Evolutionary conservation across 2,888 invertebrate genomes (phyloP).

Genomic region (Ormyrus nitidulus): DNA sequence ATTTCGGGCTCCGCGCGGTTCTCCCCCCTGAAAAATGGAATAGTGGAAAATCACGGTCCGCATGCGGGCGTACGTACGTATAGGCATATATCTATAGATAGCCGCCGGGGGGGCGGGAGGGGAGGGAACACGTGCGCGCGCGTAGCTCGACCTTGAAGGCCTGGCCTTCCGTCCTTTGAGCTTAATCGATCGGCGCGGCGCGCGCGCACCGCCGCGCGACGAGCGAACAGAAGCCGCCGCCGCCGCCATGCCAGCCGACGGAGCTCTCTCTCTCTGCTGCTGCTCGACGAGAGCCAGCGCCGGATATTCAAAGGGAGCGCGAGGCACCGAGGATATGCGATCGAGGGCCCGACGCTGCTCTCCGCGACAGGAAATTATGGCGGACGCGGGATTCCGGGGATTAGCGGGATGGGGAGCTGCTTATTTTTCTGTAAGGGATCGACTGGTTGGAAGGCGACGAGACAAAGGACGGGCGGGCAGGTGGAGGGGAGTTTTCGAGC

Average conservation of each 20-base stretch:
- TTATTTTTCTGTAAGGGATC: too few relatives aligned
- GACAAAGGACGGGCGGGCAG: too few relatives aligned
- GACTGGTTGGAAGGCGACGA: too few relatives aligned
- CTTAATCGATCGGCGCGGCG: constrained; percentile 56
- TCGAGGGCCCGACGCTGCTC: background rate
- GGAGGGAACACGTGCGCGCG: constrained; percentile 42
- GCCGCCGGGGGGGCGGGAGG: background rate
- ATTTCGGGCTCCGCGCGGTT: background rate
- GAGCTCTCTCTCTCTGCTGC: background rate
- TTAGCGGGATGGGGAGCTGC: background rate
- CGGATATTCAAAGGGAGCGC: constrained; percentile 32
- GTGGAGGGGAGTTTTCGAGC: too few relatives aligned
- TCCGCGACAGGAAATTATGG: constrained; percentile 24
- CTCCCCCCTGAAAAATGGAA: constrained; percentile 21
- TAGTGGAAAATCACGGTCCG: constrained; percentile 41
- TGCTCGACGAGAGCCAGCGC: background rate
- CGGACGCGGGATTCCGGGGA: background rate
- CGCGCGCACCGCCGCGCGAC: constrained; percentile 29
- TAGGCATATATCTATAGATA: constrained; percentile 3
- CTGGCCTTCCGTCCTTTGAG: constrained; percentile 57
- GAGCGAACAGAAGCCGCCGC: constrained; percentile 1
- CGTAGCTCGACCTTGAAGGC: constrained; percentile 56
- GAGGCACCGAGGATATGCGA: background rate
- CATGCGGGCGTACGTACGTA: constrained; percentile 4
- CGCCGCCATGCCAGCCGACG: background rate